A percentile compares a stretch with the other conserved stretches of the same genome.
These are phyloP conservation scores for Tachina grossa DNA, from an alignment of 2,888 invertebrate genomes.

Conservation along the genomic window DNA sequence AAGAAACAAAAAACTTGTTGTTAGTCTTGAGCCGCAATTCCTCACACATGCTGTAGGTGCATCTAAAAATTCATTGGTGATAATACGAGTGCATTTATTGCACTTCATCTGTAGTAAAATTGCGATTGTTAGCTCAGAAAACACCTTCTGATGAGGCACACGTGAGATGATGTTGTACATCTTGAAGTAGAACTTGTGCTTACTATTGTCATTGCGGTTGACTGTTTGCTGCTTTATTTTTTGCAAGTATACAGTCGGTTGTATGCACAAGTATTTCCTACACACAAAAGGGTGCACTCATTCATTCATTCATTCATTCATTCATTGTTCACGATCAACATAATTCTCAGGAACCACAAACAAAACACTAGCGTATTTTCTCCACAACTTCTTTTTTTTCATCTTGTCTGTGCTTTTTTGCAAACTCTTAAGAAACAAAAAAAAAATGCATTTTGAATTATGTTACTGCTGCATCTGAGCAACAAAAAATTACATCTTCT, in stretches of 20 bases:
- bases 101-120: constrained; percentile 19
- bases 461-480: constrained; percentile 38
- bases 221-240: not conserved
- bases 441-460: constrained; percentile 52
- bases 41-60: constrained; percentile 48
- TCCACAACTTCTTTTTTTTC: not conserved
- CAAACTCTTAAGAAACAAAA: constrained; percentile 22
- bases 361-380: constrained; percentile 23
- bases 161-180: constrained; percentile 32
- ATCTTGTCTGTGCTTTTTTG: constrained; percentile 29
- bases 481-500: constrained; percentile 24
- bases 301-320: constrained; percentile 57
- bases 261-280: constrained; percentile 51
- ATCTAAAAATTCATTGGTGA: constrained; percentile 47
- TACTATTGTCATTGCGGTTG: constrained; percentile 34
- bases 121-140: constrained; percentile 15
- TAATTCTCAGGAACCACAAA: constrained; percentile 34
- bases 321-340: constrained; percentile 29
- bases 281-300: constrained; percentile 64
- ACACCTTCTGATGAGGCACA: constrained; percentile 51
- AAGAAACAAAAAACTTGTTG: constrained; percentile 9
- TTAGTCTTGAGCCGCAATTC: constrained; percentile 49
- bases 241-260: constrained; percentile 9
- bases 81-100: constrained; percentile 53
- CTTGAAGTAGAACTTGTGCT: constrained; percentile 48